phyloP scores from a whole-genome alignment of 2,888 invertebrate genomes.

The Rhingia campestris region DNA sequence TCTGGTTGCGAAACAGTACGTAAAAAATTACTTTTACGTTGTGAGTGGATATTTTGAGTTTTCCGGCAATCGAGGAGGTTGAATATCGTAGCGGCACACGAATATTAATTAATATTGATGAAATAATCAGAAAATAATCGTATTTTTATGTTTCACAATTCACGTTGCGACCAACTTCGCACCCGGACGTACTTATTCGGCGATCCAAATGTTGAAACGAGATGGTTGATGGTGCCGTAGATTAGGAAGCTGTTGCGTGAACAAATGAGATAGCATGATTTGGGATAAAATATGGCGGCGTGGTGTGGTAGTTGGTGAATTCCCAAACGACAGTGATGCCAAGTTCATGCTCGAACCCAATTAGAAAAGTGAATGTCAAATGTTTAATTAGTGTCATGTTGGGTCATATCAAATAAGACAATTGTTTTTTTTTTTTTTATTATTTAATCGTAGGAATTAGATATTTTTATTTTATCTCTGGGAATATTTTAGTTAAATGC shows the following conservation, averaged over 20 bases:
- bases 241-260: background rate
- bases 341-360: background rate
- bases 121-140: slow-evolving; percentile 56
- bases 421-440: no score
- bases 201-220: slow-evolving; percentile 52
- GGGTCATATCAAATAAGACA: no score
- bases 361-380: no score
- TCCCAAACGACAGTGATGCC: slow-evolving; percentile 38
- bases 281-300: slow-evolving; percentile 39
- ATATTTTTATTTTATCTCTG: no score
- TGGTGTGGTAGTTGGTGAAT: slow-evolving; percentile 58
- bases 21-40: slow-evolving; percentile 27
- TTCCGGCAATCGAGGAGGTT: slow-evolving; percentile 5
- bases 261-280: slow-evolving; percentile 39
- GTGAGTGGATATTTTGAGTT: background rate
- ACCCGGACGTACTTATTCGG: slow-evolving; percentile 73
- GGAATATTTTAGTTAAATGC: no score
- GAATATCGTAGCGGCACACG: slow-evolving; percentile 21
- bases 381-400: no score
- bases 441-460: no score
- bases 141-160: slow-evolving; percentile 72
- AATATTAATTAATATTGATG: slow-evolving; percentile 46
- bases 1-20: slow-evolving; percentile 70
- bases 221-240: slow-evolving; percentile 18
- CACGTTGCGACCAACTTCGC: slow-evolving; percentile 74